Conservation (phyloP, 2,113 vertebrate genomes). For the Anolis sagrei region DNA sequence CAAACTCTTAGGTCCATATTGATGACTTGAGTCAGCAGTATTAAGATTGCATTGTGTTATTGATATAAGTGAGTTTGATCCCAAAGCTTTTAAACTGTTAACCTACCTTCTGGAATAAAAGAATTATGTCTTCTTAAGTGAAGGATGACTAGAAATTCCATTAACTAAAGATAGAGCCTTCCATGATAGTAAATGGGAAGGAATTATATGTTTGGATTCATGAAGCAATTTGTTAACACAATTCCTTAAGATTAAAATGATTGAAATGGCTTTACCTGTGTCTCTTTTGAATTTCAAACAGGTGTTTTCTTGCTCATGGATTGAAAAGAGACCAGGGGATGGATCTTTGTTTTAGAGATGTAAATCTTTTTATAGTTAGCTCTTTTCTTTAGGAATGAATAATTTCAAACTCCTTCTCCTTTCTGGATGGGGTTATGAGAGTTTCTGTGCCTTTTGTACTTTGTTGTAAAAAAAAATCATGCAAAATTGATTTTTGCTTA, state of each 20-base stretch:
- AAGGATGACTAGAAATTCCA: conserved; percentile 16
- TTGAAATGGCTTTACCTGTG: conserved; percentile 43
- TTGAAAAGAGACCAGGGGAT: background rate
- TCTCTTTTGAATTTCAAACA: conserved; percentile 16
- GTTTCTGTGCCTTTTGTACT: too few species aligned
- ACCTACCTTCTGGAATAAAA: background rate
- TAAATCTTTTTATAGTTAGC: too few species aligned
- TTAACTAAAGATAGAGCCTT: conserved; percentile 33
- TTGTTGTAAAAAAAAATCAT: too few species aligned
- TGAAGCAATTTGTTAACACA: conserved; percentile 10
- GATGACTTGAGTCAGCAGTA: background rate
- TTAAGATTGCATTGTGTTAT: background rate
- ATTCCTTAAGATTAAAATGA: conserved; percentile 19
- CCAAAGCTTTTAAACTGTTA: background rate
- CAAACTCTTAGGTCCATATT: background rate
- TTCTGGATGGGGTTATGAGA: too few species aligned
- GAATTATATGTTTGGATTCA: conserved; percentile 24
- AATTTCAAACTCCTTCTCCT: too few species aligned
- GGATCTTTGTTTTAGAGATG: background rate
- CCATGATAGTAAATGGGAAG: conserved; percentile 13
- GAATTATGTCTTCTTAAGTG: background rate
- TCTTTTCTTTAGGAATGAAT: too few species aligned
- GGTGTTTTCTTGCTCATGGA: background rate
- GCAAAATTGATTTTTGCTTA: too few species aligned
- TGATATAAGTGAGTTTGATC: conserved; percentile 27